These are phyloP conservation scores for Cryptocephalus primarius DNA, from an alignment of 2,888 invertebrate species.

Conservation along the genomic window DNA sequence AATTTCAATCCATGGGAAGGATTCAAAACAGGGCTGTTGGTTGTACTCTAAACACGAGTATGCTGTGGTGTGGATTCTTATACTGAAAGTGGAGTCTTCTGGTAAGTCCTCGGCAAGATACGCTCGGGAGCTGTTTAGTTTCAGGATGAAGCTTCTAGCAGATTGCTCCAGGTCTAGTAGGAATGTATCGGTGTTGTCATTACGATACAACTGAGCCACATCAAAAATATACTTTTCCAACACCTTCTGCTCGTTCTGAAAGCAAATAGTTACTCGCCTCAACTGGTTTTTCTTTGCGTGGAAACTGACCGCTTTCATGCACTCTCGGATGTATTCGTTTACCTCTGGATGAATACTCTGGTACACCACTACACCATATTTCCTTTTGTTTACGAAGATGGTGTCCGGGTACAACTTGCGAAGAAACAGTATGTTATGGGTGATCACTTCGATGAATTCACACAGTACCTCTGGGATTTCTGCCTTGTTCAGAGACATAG, in stretches of 20 bases:
- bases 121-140: conserved; percentile 40
- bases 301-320: conserved; percentile 41
- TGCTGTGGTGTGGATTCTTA: conserved; percentile 49
- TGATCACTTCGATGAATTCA: conserved; percentile 55
- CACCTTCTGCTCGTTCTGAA: conserved; percentile 34
- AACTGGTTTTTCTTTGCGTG: conserved; percentile 42
- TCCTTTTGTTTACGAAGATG: conserved; percentile 50
- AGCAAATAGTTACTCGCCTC: conserved; percentile 40
- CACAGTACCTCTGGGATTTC: conserved; percentile 46
- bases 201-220: conserved; percentile 14
- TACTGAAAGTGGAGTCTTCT: conserved; percentile 47
- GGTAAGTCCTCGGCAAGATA: conserved; percentile 41
- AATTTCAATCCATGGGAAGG: conserved; percentile 41
- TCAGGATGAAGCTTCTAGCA: conserved; percentile 49
- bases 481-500: conserved; percentile 3
- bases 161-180: conserved; percentile 50
- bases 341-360: conserved; percentile 54
- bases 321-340: conserved; percentile 48
- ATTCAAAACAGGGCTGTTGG: conserved; percentile 42
- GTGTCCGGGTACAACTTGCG: conserved; percentile 52
- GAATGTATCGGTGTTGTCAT: conserved; percentile 41
- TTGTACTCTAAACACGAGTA: conserved; percentile 45
- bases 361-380: conserved; percentile 51
- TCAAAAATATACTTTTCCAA: conserved; percentile 42
- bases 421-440: conserved; percentile 51